Evolutionary conservation across 1,140 invertebrate species (phyloP).

Genomic region (Agrypnia vestita): DNA sequence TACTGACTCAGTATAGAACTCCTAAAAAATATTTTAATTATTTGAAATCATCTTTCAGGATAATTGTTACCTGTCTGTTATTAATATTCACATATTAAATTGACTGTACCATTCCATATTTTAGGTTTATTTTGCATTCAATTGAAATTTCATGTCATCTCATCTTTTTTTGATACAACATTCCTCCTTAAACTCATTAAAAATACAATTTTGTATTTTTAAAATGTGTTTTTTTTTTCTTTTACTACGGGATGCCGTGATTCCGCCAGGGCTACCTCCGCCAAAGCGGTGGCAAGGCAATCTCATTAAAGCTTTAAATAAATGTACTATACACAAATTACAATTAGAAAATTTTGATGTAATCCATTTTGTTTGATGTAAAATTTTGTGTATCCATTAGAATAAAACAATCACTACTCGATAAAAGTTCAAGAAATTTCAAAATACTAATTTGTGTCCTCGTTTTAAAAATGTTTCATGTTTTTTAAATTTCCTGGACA

Average conservation of each 20-base stretch:
- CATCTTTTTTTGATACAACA: too few relatives aligned
- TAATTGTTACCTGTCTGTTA: neutral
- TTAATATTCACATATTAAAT: neutral
- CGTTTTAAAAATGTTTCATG: too few relatives aligned
- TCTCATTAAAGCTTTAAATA: conserved; percentile 16
- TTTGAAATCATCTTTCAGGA: conserved; percentile 1
- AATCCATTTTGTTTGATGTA: neutral
- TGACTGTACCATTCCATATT: conserved; percentile 4
- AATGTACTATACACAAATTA: conserved; percentile 6
- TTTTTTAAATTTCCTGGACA: conserved; percentile 5
- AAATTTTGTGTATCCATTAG: conserved; percentile 2
- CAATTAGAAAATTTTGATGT: conserved; percentile 3
- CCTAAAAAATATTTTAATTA: neutral
- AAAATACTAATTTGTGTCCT: too few relatives aligned
- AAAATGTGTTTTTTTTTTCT: too few relatives aligned
- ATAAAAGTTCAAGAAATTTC: too few relatives aligned
- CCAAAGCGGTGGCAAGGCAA: neutral
- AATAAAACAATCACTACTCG: neutral
- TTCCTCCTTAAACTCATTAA: too few relatives aligned
- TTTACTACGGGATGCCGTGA: too few relatives aligned
- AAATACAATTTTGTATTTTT: too few relatives aligned
- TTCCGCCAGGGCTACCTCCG: too few relatives aligned
- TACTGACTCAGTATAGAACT: neutral
- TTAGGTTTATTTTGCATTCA: neutral
- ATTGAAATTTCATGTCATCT: too few relatives aligned